Conservation (phyloP, 2,113 vertebrate genomes). For the Ailurus styani region DNA sequence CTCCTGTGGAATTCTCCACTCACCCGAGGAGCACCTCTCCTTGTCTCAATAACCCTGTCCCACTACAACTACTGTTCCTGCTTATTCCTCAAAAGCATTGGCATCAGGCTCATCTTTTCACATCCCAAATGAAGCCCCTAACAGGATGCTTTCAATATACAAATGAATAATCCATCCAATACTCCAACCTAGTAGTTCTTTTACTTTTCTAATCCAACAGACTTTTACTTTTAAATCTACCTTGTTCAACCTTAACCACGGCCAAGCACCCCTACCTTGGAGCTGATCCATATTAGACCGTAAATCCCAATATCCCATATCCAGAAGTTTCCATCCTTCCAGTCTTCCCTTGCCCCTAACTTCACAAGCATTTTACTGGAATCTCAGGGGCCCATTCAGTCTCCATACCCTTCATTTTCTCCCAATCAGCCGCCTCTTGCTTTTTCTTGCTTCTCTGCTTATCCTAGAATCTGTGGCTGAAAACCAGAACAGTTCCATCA, state of each 20-base stretch:
- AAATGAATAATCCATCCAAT: not conserved
- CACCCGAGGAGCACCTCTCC: not conserved
- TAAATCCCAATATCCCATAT: rapidly evolving
- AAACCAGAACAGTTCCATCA: not conserved
- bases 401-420: not conserved
- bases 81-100: not conserved
- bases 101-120: not conserved
- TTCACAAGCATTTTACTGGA: not conserved
- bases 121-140: not conserved
- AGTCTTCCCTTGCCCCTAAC: not conserved
- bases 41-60: not conserved
- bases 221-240: not conserved
- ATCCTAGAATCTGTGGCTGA: not conserved
- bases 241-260: not conserved
- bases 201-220: not conserved
- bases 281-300: not conserved
- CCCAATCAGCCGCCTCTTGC: not conserved
- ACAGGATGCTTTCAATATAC: not conserved
- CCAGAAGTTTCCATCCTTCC: not conserved
- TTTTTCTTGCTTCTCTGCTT: not conserved
- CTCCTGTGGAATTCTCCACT: not conserved
- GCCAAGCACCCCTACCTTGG: not conserved
- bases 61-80: not conserved
- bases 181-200: not conserved
- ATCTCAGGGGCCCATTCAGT: not conserved